Evolutionary conservation across 37 sponge, comb jelly and placozoan species (phyloP).

Genomic region (Ephydatia muelleri): DNA sequence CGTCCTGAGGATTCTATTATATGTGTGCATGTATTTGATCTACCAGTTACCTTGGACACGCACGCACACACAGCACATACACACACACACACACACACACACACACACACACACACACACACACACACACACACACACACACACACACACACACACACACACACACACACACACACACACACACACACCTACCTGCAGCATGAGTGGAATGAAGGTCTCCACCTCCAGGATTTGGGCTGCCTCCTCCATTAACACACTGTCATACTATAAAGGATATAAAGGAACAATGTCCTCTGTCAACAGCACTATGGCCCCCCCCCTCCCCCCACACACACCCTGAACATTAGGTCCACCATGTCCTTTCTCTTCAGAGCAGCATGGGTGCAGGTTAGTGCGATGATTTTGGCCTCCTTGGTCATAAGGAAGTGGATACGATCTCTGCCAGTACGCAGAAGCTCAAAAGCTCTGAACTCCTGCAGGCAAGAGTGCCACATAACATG

Average conservation of each 20-base stretch:
- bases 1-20: conserved; percentile 89
- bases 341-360: conserved; percentile 94
- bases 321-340: conserved; percentile 88
- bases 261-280: conserved; percentile 66
- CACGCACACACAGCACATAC: background rate
- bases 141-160: background rate
- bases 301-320: background rate
- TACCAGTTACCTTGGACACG: too few species aligned
- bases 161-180: background rate
- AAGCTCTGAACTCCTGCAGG: conserved; percentile 87
- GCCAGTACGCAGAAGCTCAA: conserved; percentile 93
- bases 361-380: conserved; percentile 97
- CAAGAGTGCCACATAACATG: background rate
- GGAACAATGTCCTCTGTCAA: background rate
- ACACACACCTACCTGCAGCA: conserved; percentile 72
- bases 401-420: conserved; percentile 93
- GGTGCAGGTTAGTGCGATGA: conserved; percentile 99
- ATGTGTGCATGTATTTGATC: background rate
- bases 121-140: background rate
- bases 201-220: conserved; percentile 98
- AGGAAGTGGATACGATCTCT: conserved; percentile 95
- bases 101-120: too few species aligned
- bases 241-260: conserved; percentile 99
- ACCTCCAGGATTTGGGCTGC: conserved; percentile 98
- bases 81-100: background rate